Evolutionary conservation across 2,888 invertebrate genomes (phyloP).

Genomic region (Hermaeophaga mercurialis): DNA sequence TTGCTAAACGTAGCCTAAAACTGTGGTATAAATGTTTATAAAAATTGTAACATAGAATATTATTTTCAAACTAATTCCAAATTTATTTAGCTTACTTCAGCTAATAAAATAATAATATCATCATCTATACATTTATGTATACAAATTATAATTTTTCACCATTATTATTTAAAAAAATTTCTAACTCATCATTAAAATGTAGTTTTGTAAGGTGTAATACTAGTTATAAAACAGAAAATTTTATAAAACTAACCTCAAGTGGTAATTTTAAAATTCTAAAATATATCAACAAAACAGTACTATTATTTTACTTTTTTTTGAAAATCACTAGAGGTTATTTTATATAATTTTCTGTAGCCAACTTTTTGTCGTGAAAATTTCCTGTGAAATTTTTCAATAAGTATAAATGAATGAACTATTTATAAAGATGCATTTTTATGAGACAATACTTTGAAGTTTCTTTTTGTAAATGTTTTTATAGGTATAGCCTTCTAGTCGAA

Average conservation of each 20-base stretch:
- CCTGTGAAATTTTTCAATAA: conserved; percentile 26
- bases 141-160: no score
- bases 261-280: not conserved
- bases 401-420: conserved; percentile 32
- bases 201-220: conserved; percentile 18
- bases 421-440: conserved; percentile 42
- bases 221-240: not conserved
- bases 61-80: no score
- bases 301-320: not conserved
- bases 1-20: not conserved
- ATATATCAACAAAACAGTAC: not conserved
- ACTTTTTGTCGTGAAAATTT: conserved; percentile 27
- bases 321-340: not conserved
- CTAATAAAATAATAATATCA: no score
- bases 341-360: not conserved
- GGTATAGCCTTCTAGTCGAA: conserved; percentile 38
- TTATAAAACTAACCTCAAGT: not conserved
- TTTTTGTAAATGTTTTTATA: conserved; percentile 41
- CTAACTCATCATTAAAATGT: not conserved
- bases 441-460: conserved; percentile 43
- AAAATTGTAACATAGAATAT: not conserved
- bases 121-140: no score
- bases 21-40: conserved; percentile 5
- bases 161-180: not conserved
- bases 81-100: no score